Evolutionary conservation across 1,140 invertebrate species (phyloP).

Genomic region (Drosophila subpulchrella): DNA sequence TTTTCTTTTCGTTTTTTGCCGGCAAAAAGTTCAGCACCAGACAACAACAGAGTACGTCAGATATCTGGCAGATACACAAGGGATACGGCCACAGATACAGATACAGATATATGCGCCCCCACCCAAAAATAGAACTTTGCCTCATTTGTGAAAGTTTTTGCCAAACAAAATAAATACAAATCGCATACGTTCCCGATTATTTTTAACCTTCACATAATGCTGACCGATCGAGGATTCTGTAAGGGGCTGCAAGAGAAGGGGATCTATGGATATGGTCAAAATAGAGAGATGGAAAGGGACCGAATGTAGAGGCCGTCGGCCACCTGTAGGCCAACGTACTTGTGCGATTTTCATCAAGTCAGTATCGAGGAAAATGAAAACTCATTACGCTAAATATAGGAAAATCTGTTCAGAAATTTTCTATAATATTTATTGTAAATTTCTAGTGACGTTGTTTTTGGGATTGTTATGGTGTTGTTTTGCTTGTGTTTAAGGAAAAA

Average conservation of each 20-base stretch:
- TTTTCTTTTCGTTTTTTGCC: conserved; percentile 44
- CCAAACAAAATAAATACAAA: conserved; percentile 67
- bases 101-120: conserved; percentile 27
- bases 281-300: conserved; percentile 6
- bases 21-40: conserved; percentile 64
- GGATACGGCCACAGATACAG: conserved; percentile 26
- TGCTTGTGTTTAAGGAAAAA: conserved; percentile 7
- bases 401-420: conserved; percentile 46
- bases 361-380: conserved; percentile 57
- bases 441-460: conserved; percentile 25
- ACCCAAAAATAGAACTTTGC: conserved; percentile 76
- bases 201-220: conserved; percentile 73
- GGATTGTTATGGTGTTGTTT: conserved; percentile 37
- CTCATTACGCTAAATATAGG: conserved; percentile 77
- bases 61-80: conserved; percentile 43
- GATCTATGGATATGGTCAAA: background rate
- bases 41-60: conserved; percentile 68
- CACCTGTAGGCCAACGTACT: conserved; percentile 67
- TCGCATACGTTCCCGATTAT: conserved; percentile 55
- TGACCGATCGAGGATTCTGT: conserved; percentile 2
- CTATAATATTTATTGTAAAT: conserved; percentile 24
- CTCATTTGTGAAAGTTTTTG: conserved; percentile 75
- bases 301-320: conserved; percentile 18
- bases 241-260: background rate
- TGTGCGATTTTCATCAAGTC: conserved; percentile 33